Percentiles rank a stretch among this genome's conserved stretches.
These are phyloP conservation scores for Saccopteryx bilineata DNA, from an alignment of 2,113 vertebrate species.

Conservation along the genomic window DNA sequence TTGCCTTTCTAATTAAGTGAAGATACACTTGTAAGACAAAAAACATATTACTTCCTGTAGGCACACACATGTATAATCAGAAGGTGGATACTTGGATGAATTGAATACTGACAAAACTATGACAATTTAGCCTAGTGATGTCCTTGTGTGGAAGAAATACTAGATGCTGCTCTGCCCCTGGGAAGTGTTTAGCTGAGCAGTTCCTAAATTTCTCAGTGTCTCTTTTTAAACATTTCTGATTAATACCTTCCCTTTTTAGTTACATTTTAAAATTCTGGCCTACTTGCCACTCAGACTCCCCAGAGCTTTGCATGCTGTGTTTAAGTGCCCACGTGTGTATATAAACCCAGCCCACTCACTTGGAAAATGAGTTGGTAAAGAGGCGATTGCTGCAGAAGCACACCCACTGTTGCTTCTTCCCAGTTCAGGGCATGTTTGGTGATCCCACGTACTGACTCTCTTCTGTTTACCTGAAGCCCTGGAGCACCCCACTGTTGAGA, in stretches of 20 bases:
- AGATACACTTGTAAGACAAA: background rate
- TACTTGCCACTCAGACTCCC: background rate
- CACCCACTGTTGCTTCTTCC: background rate
- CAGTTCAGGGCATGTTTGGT: background rate
- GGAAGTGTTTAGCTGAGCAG: background rate
- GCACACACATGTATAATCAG: background rate
- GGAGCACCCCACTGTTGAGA: background rate
- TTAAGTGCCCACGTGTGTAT: background rate
- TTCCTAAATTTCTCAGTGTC: background rate
- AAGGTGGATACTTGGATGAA: background rate
- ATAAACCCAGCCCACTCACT: background rate
- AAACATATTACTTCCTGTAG: background rate
- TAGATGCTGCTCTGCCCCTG: no score
- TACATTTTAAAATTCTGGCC: background rate
- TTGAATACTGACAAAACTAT: background rate
- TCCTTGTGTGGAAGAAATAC: background rate
- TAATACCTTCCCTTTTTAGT: background rate
- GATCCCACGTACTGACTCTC: background rate
- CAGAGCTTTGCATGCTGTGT: background rate
- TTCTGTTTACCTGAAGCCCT: background rate
- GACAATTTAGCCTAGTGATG: background rate
- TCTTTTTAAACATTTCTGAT: background rate
- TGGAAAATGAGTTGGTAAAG: background rate
- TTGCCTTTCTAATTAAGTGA: background rate
- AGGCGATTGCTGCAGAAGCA: background rate